phyloP scores from a whole-genome alignment of 2,888 invertebrate genomes.

The Hyposoter dolosus region DNA sequence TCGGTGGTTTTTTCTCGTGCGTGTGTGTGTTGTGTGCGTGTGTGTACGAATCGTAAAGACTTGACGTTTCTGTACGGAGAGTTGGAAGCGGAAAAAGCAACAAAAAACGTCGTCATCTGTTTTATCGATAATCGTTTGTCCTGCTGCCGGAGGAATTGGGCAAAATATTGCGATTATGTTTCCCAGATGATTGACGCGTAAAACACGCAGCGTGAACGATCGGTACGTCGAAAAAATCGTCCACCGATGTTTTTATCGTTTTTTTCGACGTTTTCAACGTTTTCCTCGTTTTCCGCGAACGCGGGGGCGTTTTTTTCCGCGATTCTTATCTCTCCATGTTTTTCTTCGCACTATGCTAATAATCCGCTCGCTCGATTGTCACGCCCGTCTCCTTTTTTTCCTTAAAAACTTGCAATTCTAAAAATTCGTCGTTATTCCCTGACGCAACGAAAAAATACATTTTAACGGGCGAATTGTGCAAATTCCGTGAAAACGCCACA shows the following conservation, averaged over 20 bases:
- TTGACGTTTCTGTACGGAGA: slow-evolving; percentile 52
- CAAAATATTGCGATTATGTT: slow-evolving; percentile 53
- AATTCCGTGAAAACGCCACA: background rate
- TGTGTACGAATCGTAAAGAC: slow-evolving; percentile 7
- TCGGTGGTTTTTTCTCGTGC: slow-evolving; percentile 55
- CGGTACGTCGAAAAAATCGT: slow-evolving; percentile 54
- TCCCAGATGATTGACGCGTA: slow-evolving; percentile 66
- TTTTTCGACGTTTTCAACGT: background rate
- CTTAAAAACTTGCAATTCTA: background rate
- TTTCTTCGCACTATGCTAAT: slow-evolving; percentile 25
- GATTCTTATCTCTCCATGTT: slow-evolving; percentile 29
- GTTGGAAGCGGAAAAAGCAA: background rate
- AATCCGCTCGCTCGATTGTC: slow-evolving; percentile 44
- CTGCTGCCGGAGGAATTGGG: slow-evolving; percentile 10
- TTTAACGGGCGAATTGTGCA: background rate
- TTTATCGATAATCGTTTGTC: slow-evolving; percentile 34
- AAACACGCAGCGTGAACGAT: slow-evolving; percentile 61
- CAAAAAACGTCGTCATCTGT: background rate
- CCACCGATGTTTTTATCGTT: background rate
- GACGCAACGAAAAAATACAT: background rate
- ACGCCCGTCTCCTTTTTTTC: slow-evolving; percentile 46
- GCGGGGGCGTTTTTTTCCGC: slow-evolving; percentile 40
- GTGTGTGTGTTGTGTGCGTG: slow-evolving; percentile 13
- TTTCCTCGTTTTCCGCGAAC: background rate
- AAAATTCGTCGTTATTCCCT: background rate